A percentile compares a stretch with the other conserved stretches of the same genome.
Evolutionary conservation across 2,113 vertebrate genomes (phyloP).

Genomic region (Chionodraco myersi): DNA sequence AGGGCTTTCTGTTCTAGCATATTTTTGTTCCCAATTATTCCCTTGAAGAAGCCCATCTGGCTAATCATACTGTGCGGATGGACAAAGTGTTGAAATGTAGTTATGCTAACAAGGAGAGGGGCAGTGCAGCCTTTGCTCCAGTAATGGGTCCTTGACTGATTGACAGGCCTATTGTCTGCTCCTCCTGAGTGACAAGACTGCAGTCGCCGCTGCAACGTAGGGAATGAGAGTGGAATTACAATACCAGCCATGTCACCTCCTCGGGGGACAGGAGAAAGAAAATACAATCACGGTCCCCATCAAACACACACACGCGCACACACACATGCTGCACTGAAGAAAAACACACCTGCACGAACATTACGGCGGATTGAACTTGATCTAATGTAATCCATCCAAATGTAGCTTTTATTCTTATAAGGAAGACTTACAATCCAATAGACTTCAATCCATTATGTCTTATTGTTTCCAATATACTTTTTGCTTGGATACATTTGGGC

Average conservation of each 20-base stretch:
- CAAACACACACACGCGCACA: slow-evolving; percentile 47
- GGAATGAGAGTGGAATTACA: slow-evolving; percentile 86
- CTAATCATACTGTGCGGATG: slow-evolving; percentile 56
- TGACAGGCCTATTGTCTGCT: slow-evolving; percentile 80
- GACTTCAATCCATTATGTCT: not conserved
- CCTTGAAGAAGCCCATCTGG: slow-evolving; percentile 13
- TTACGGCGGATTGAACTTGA: slow-evolving; percentile 13
- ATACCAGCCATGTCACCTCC: slow-evolving; percentile 82
- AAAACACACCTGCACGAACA: slow-evolving; percentile 20
- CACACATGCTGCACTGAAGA: slow-evolving; percentile 14
- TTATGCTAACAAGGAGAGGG: slow-evolving; percentile 74
- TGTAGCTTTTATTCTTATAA: slow-evolving; percentile 7
- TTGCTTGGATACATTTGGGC: not conserved
- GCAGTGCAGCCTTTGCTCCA: slow-evolving; percentile 38
- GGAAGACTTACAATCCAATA: slow-evolving; percentile 2
- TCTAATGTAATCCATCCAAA: slow-evolving; percentile 17
- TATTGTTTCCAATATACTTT: not conserved
- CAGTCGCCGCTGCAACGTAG: slow-evolving; percentile 71
- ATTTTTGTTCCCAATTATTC: slow-evolving; percentile 24
- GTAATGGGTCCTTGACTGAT: slow-evolving; percentile 81
- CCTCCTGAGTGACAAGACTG: slow-evolving; percentile 81
- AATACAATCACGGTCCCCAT: slow-evolving; percentile 78
- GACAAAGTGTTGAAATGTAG: slow-evolving; percentile 71
- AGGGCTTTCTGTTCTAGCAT: slow-evolving; percentile 1
- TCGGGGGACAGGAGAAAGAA: slow-evolving; percentile 78